These are phyloP conservation scores for Sebastes trivittatus DNA, from an alignment of 2,797 vertebrate species.

Conservation along the genomic window DNA sequence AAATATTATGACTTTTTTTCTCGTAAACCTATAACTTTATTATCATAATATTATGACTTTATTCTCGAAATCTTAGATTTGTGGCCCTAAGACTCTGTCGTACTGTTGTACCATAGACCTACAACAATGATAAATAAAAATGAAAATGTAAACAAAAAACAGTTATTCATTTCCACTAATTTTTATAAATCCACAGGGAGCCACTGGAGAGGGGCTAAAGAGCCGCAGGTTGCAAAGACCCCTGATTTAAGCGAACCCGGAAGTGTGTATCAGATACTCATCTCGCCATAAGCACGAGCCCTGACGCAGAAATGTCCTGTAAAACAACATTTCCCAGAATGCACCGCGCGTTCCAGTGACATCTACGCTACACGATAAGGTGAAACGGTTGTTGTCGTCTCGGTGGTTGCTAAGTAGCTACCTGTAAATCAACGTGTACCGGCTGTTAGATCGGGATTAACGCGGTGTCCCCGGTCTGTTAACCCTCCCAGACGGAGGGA, in stretches of 20 bases:
- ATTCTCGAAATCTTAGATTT: too few species aligned
- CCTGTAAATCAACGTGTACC: neutral
- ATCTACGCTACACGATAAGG: constrained; percentile 34
- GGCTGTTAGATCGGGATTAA: neutral
- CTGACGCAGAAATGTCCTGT: neutral
- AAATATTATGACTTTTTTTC: too few species aligned
- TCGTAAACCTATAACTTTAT: too few species aligned
- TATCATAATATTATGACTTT: too few species aligned
- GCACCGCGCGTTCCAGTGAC: constrained; percentile 53
- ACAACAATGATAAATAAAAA: too few species aligned
- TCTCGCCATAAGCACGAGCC: neutral
- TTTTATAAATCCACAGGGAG: too few species aligned
- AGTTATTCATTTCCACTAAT: too few species aligned
- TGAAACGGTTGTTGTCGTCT: constrained; percentile 63
- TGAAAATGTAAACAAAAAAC: too few species aligned
- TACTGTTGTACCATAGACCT: too few species aligned
- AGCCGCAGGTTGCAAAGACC: too few species aligned
- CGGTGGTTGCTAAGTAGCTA: neutral
- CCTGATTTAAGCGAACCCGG: neutral
- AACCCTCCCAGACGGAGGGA: neutral
- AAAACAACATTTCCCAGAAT: constrained; percentile 75
- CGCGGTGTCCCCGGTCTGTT: neutral
- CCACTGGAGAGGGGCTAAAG: too few species aligned
- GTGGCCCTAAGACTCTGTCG: too few species aligned
- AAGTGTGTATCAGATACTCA: neutral